Evolutionary conservation across 2,888 invertebrate species (phyloP), one percentile per base, ranked within the genome.

Genomic region (Synanthedon vespiformis): DNA sequence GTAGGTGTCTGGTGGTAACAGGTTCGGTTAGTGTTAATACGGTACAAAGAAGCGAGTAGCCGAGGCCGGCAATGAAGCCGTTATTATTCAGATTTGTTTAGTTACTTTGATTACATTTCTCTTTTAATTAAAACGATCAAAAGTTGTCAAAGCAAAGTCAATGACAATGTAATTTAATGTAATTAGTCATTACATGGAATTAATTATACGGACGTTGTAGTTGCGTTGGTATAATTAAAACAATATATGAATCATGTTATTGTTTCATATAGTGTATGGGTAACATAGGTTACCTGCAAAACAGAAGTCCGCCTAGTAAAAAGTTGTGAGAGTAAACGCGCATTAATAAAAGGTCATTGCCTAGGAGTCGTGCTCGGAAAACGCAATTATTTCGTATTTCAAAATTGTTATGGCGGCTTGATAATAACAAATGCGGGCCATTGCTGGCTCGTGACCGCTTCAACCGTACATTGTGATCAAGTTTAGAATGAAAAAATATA

Each of bases 321-420:
- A 48, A 12, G 13, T 22, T 18, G 13, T 16, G 12, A 16, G 18
- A 18, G 50, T 27, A 53, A 58, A 55, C 50, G 40, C 53, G 48
- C 52, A 55, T 48, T 18, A 48, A 14, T 53, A 53, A 54, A 52
- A 52, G 56, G 57, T 82, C 78, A 79, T 72, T 74, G 80, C 56
- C 81, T 75, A 72, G 57, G 56, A 78, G 73, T 83, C 83, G 82
- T 84, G 84, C 77, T 79, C 78, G 75, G 77, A 70, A 77, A 82
- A 81, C 72, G 74, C 77, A 79, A 84, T 85, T 83, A 85, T 80
- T 77, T 71, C 72, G 69, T 78, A 75, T 77, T 75, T 75, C 75
- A 52, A 77, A 79, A 79, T 80, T 77, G 77, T 79, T 80, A 73
- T 68, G 74, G 79, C 77, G 79, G 76, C 74, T 74, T 74, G 68